Base-by-base conservation (phyloP, 2,797 vertebrate species). In the Pseudotriccus pelzelni region DNA sequence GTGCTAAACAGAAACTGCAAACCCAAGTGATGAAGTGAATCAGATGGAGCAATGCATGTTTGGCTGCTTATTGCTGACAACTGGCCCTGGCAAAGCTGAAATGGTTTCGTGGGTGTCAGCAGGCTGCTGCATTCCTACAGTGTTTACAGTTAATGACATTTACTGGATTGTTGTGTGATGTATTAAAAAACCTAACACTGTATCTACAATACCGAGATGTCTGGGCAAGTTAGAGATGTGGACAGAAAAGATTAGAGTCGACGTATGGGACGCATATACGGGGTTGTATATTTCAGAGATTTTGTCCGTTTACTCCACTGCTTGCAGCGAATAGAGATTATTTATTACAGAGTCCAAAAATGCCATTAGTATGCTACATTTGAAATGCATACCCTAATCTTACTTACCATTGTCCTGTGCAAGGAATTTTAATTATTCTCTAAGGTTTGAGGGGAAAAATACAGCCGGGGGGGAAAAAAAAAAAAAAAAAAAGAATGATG, bases 371-470 rank as follows among this genome's bases (percentile, higher is more conserved):
- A 74, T 74, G 78, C 78, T 89, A 32, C n/a, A 43, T 70, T 87
- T 83, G 64, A 84, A 93, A 89, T 70, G 41, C 49, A 60, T 68
- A 64, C 58, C 41, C 67, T 93, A 77, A 82, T 80, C 72, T 92
- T 93, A 67, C 82, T 94, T 92, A 74, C 84, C 17, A 52, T 89
- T 95, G 80, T 93, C 80, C 66, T 68, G 37, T 87, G 64, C 0
- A 3, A 92, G n/a, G 89, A 90, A 94, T 87, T 92, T 70, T 68
- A 94, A 94, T 92, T 90, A 74, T 85, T 73, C 21, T 89, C 63
- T 89, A 56, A 72, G 60, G 28, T 87, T 85, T 87, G 49, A 90
- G 85, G 85, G 58, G 63, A 46, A 87, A 83, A 89, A 81, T 62
- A 76, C 9, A 32, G 23, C 18, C 21, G 0, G 2, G 24, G 10